These are phyloP conservation scores for Grus americana DNA, from an alignment of 2,113 vertebrate genomes.

Conservation along the genomic window DNA sequence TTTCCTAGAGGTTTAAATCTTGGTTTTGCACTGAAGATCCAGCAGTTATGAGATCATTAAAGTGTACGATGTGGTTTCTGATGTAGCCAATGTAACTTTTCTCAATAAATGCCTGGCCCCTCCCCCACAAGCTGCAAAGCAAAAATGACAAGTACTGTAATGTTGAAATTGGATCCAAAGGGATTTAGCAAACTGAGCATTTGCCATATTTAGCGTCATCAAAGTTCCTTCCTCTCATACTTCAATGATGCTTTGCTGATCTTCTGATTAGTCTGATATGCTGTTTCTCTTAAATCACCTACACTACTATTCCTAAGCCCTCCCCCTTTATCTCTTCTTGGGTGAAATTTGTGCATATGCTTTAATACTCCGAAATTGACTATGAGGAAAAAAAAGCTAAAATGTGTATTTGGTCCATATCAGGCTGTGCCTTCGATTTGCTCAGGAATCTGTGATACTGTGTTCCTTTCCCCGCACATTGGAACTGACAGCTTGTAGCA, in stretches of 20 bases:
- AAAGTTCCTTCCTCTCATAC: constrained; percentile 85
- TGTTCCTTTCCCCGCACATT: constrained; percentile 20
- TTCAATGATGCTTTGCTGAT: constrained; percentile 79
- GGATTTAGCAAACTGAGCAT: constrained; percentile 84
- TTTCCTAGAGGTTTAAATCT: neutral
- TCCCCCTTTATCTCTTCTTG: constrained; percentile 33
- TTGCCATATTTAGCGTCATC: constrained; percentile 87
- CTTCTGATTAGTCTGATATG: constrained; percentile 85
- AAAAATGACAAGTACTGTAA: constrained; percentile 61
- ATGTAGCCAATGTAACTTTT: constrained; percentile 47
- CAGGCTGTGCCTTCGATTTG: constrained; percentile 35
- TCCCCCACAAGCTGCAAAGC: neutral
- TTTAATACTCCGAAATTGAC: neutral
- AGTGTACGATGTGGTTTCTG: neutral
- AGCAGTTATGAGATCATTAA: neutral
- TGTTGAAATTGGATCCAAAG: constrained; percentile 82
- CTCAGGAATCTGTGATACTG: constrained; percentile 24
- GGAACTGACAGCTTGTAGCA: constrained; percentile 50
- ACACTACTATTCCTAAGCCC: constrained; percentile 19
- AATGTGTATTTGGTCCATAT: neutral
- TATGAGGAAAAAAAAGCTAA: neutral
- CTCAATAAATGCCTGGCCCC: constrained; percentile 29
- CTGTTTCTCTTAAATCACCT: constrained; percentile 62
- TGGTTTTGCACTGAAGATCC: neutral
- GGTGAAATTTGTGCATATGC: neutral